These are phyloP conservation scores for Itoplectis maculator DNA, from an alignment of 2,888 invertebrate species.

Conservation along the genomic window DNA sequence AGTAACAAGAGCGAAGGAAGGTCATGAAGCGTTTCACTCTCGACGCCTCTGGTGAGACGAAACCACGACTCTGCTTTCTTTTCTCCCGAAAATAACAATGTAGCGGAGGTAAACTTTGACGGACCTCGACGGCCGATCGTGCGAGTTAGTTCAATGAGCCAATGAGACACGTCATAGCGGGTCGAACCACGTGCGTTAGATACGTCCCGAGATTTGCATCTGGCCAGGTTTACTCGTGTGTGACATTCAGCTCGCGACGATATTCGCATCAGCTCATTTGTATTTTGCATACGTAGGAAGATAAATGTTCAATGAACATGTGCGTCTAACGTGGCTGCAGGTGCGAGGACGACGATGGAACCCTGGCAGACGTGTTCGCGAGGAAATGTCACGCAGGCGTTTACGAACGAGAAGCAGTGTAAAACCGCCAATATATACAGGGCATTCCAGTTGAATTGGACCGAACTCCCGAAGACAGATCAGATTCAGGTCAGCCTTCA, in stretches of 20 bases:
- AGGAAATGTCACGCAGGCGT: constrained; percentile 75
- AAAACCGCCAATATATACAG: constrained; percentile 6
- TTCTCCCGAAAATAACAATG: constrained; percentile 41
- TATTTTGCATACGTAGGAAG: constrained; percentile 34
- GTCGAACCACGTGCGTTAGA: constrained; percentile 17
- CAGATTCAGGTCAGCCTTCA: too few relatives aligned
- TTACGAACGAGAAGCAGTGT: constrained; percentile 55
- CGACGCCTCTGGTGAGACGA: constrained; percentile 8
- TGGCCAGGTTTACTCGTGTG: constrained; percentile 3
- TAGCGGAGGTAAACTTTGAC: constrained; percentile 23
- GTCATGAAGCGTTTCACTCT: constrained; percentile 31
- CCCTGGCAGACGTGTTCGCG: constrained; percentile 68
- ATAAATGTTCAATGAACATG: constrained; percentile 32
- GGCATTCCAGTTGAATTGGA: too few relatives aligned
- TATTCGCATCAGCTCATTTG: constrained; percentile 45
- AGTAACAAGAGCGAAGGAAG: constrained; percentile 26
- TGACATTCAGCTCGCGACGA: constrained; percentile 51
- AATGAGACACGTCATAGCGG: constrained; percentile 26
- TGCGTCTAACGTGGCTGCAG: constrained; percentile 12
- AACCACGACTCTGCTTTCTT: constrained; percentile 29
- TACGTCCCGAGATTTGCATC: constrained; percentile 44
- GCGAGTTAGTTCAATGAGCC: constrained; percentile 1
- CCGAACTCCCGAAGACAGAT: too few relatives aligned
- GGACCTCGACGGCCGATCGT: not conserved
- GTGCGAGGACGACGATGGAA: constrained; percentile 46